Evolutionary conservation across 2,888 invertebrate species (phyloP).

Genomic region (Uropetala carovei): DNA sequence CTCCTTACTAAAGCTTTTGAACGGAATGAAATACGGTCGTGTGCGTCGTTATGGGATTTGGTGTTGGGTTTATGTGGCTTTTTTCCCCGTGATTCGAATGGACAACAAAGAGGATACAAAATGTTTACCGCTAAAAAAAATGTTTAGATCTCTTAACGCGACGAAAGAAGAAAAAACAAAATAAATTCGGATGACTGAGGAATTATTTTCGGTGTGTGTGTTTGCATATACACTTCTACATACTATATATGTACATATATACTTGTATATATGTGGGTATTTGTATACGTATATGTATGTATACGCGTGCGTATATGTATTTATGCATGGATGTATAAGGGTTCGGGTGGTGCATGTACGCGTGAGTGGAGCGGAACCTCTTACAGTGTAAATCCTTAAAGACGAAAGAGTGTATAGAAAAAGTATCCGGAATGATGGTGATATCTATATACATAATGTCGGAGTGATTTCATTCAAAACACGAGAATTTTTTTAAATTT

Average conservation of each 20-base stretch:
- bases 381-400: not conserved
- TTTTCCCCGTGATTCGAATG: not conserved
- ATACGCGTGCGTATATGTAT: not conserved
- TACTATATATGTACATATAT: not conserved
- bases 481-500: not conserved
- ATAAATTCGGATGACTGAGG: too few species aligned
- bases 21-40: not conserved
- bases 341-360: not conserved
- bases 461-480: not conserved
- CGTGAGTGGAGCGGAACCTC: not conserved
- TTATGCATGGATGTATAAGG: not conserved
- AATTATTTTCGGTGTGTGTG: not conserved
- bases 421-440: not conserved
- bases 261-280: conserved; percentile 7
- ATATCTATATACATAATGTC: not conserved
- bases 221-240: not conserved
- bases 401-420: not conserved
- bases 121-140: not conserved
- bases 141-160: not conserved
- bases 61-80: not conserved
- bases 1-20: not conserved
- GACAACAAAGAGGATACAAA: not conserved
- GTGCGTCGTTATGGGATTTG: not conserved
- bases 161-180: not conserved
- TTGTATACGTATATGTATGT: not conserved